Evolutionary conservation across 2,797 vertebrate species (phyloP).

Genomic region (Pampus argenteus): DNA sequence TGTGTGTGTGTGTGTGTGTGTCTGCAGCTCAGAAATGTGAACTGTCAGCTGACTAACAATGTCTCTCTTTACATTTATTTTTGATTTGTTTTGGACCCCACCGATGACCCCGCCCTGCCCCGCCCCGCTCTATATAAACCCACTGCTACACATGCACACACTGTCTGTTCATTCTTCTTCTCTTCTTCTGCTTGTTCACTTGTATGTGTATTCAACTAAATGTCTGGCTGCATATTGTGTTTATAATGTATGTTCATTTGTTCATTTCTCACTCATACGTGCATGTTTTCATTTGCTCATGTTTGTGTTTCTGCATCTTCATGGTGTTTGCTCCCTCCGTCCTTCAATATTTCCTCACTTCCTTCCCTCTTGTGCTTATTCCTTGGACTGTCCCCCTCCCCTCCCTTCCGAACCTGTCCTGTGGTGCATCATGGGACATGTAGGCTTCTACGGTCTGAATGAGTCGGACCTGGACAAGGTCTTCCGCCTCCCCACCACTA

Average conservation of each 20-base stretch:
- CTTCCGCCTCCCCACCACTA: conserved; percentile 95
- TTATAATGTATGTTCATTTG: neutral
- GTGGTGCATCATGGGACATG: conserved; percentile 68
- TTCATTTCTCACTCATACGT: conserved; percentile 1
- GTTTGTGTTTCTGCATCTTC: neutral
- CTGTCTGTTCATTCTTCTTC: neutral
- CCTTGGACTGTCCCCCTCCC: conserved; percentile 33
- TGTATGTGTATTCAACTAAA: no score
- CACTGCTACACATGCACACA: no score
- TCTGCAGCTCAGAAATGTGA: no score
- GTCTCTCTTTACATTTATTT: conserved; percentile 3
- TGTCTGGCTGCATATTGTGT: neutral
- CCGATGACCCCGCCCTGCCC: conserved; percentile 14
- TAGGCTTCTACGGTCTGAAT: conserved; percentile 94
- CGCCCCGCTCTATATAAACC: neutral
- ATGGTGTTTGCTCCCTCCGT: neutral
- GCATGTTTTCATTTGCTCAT: conserved; percentile 16
- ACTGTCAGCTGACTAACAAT: no score
- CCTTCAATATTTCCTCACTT: conserved; percentile 32
- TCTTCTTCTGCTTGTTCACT: neutral
- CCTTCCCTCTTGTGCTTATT: conserved; percentile 14
- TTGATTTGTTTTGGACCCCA: neutral
- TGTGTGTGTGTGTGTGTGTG: no score
- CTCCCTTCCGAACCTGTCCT: conserved; percentile 26
- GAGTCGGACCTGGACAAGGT: conserved; percentile 96